These are phyloP conservation scores for Margaritifera margaritifera DNA, from an alignment of 2,888 invertebrate genomes.

Conservation along the genomic window DNA sequence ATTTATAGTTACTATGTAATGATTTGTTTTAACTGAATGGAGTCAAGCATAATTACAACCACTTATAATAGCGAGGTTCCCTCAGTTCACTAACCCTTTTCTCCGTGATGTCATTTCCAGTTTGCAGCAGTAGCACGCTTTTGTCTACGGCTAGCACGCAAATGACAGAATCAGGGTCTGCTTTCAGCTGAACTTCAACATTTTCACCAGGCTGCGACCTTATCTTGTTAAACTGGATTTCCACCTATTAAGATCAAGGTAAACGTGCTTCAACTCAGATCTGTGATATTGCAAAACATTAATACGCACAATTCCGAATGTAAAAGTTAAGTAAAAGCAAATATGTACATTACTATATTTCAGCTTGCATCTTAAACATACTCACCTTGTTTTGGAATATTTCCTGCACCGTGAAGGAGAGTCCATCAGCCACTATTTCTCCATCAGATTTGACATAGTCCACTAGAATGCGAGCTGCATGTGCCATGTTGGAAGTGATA, in stretches of 20 bases:
- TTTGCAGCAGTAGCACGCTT: slow-evolving; percentile 82
- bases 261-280: too few relatives aligned
- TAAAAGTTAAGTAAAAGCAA: neutral
- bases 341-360: too few relatives aligned
- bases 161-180: slow-evolving; percentile 90
- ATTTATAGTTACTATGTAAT: too few relatives aligned
- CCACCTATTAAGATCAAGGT: slow-evolving; percentile 70
- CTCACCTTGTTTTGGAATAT: slow-evolving; percentile 80
- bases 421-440: slow-evolving; percentile 85
- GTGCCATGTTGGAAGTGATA: slow-evolving; percentile 76
- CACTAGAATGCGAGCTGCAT: slow-evolving; percentile 85
- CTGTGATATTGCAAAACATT: too few relatives aligned
- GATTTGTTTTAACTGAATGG: too few relatives aligned
- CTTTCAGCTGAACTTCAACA: slow-evolving; percentile 84
- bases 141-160: slow-evolving; percentile 92
- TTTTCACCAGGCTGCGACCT: slow-evolving; percentile 83
- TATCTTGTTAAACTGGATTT: slow-evolving; percentile 75
- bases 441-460: slow-evolving; percentile 78
- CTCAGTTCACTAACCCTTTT: slow-evolving; percentile 66
- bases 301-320: too few relatives aligned
- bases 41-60: too few relatives aligned
- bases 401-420: slow-evolving; percentile 84
- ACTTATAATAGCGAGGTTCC: too few relatives aligned
- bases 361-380: neutral
- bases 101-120: slow-evolving; percentile 81